These are phyloP conservation scores for Phataginus tetradactyla DNA, from an alignment of 2,797 vertebrate genomes.

Conservation along the genomic window DNA sequence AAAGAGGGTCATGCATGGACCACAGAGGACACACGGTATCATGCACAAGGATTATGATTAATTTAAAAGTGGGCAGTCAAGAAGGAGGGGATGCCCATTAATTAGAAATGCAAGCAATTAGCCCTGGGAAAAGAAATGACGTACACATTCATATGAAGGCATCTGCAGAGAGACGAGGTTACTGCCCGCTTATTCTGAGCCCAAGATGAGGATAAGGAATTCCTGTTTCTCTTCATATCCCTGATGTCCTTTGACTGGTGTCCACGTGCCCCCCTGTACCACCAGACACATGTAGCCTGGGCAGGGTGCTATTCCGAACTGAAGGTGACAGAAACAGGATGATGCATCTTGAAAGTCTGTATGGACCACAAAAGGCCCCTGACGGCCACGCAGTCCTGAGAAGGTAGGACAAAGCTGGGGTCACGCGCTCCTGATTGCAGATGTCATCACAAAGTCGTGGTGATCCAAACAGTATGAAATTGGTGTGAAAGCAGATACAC, in stretches of 20 bases:
- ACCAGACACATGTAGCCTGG: background rate
- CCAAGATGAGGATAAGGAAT: background rate
- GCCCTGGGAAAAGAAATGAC: background rate
- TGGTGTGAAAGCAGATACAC: background rate
- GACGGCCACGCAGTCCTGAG: background rate
- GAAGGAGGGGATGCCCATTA: background rate
- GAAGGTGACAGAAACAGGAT: background rate
- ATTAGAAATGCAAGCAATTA: background rate
- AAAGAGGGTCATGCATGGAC: background rate
- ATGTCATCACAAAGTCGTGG: background rate
- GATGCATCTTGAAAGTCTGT: background rate
- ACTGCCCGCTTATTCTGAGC: background rate
- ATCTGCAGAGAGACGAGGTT: background rate
- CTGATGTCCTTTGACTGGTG: background rate
- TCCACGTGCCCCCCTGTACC: too few species aligned
- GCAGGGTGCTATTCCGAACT: background rate
- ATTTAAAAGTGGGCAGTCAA: background rate
- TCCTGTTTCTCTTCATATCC: background rate
- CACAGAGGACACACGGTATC: background rate
- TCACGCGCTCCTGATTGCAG: background rate
- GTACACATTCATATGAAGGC: background rate
- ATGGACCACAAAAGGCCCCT: background rate
- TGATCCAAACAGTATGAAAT: background rate
- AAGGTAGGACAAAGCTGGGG: background rate
- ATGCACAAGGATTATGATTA: background rate